phyloP scores from a whole-genome alignment of 1,140 invertebrate species.

The Oncopeltus fasciatus region DNA sequence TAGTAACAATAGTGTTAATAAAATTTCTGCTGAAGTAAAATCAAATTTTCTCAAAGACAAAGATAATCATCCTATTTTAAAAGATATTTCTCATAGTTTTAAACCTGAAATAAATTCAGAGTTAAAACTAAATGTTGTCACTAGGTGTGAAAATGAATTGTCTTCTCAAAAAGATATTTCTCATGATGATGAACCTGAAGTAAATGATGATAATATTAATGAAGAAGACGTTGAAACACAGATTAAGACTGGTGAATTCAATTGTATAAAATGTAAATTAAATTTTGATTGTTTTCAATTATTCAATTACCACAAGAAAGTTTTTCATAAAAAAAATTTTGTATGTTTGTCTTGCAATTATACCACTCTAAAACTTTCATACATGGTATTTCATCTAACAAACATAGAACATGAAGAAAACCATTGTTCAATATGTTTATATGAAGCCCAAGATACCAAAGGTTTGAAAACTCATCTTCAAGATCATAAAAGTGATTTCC shows the following conservation, averaged over 20 bases:
- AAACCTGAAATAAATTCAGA: background rate
- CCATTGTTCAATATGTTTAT: slow-evolving; percentile 9
- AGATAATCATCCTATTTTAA: too few relatives aligned
- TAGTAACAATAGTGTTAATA: background rate
- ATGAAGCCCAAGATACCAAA: background rate
- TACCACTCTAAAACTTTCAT: background rate
- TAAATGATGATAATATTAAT: background rate
- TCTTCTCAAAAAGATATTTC: background rate
- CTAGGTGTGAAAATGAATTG: background rate
- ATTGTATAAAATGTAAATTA: slow-evolving; percentile 7
- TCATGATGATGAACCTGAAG: background rate
- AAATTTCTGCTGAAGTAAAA: background rate
- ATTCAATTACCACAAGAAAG: slow-evolving; percentile 1
- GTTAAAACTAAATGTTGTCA: background rate
- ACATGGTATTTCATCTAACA: slow-evolving; percentile 3
- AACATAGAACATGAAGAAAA: slow-evolving; percentile 6
- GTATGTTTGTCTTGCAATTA: slow-evolving; percentile 9
- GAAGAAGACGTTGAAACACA: background rate
- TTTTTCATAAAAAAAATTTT: slow-evolving; percentile 14
- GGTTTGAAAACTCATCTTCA: background rate
- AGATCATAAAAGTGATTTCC: slow-evolving; percentile 5
- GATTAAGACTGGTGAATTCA: background rate
- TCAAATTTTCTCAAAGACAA: too few relatives aligned
- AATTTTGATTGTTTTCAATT: background rate
- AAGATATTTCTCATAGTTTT: background rate